These are phyloP conservation scores for Plecotus auritus DNA, from an alignment of 2,113 vertebrate genomes.

Conservation along the genomic window DNA sequence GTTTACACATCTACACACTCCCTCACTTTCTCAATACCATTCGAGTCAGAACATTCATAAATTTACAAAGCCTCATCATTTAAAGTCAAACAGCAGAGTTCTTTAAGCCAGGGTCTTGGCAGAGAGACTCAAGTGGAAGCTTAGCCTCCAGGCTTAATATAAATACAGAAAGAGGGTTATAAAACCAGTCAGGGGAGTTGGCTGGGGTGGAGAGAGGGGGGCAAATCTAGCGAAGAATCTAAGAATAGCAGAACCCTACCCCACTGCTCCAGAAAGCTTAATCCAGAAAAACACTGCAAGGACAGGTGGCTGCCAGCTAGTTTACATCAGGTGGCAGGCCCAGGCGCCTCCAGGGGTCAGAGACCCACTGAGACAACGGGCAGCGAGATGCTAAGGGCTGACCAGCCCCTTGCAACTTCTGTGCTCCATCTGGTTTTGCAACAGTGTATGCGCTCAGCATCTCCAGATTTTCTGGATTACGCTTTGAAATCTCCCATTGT, in stretches of 20 bases:
- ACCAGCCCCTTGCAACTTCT: background rate
- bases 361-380: background rate
- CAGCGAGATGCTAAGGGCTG: background rate
- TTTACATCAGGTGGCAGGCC: background rate
- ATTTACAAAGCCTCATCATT: background rate
- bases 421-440: background rate
- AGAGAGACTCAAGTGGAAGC: background rate
- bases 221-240: background rate
- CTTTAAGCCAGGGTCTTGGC: background rate
- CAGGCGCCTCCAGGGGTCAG: background rate
- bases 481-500: constrained; percentile 14
- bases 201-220: fast-evolving
- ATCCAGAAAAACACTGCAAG: background rate
- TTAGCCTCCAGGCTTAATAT: background rate
- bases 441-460: background rate
- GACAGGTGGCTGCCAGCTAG: background rate
- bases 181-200: background rate
- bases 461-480: background rate
- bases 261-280: background rate
- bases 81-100: constrained; percentile 8
- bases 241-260: background rate
- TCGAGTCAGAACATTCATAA: background rate
- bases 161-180: background rate
- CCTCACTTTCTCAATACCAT: background rate
- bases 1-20: background rate